Evolutionary conservation across 2,113 vertebrate genomes (phyloP).

Genomic region (Cebus imitator): DNA sequence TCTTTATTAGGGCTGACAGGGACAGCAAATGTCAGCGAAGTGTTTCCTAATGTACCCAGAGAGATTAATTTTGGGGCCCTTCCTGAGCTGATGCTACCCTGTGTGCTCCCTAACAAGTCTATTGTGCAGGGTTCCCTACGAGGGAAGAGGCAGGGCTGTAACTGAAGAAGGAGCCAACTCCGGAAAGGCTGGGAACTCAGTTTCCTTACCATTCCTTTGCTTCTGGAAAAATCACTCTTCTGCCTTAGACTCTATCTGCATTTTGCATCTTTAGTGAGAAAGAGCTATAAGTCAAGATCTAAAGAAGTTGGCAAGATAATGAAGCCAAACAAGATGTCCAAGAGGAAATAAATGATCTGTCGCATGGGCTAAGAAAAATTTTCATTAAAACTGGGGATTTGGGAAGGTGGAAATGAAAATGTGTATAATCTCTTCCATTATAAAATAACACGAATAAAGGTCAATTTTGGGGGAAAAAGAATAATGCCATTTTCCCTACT

Average conservation of each 20-base stretch:
- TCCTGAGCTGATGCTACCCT: slow-evolving; percentile 60
- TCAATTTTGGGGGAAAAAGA: not conserved
- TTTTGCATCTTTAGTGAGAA: slow-evolving; percentile 44
- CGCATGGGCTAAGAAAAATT: not conserved
- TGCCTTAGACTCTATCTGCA: slow-evolving; percentile 10
- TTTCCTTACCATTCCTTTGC: not conserved
- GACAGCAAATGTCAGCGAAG: slow-evolving; percentile 87
- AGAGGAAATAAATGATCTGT: not conserved
- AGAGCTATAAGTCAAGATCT: not conserved
- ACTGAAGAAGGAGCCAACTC: slow-evolving; percentile 22
- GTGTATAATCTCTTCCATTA: not conserved
- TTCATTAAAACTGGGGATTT: not conserved
- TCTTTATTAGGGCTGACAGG: slow-evolving; percentile 90
- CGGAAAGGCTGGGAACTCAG: not conserved
- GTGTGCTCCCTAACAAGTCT: slow-evolving; percentile 73
- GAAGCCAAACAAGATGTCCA: not conserved
- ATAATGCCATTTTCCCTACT: not conserved
- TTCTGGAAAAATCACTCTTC: slow-evolving; percentile 22
- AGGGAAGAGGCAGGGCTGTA: not conserved
- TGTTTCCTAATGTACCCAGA: slow-evolving; percentile 80
- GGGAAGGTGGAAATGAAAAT: not conserved
- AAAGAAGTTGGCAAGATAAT: not conserved
- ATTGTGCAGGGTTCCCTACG: not conserved
- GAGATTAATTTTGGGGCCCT: slow-evolving; percentile 83
- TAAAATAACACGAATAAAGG: not conserved